phyloP scores from a whole-genome alignment of 2,888 invertebrate genomes.

The Galeopsomyia nigrocyanea region DNA sequence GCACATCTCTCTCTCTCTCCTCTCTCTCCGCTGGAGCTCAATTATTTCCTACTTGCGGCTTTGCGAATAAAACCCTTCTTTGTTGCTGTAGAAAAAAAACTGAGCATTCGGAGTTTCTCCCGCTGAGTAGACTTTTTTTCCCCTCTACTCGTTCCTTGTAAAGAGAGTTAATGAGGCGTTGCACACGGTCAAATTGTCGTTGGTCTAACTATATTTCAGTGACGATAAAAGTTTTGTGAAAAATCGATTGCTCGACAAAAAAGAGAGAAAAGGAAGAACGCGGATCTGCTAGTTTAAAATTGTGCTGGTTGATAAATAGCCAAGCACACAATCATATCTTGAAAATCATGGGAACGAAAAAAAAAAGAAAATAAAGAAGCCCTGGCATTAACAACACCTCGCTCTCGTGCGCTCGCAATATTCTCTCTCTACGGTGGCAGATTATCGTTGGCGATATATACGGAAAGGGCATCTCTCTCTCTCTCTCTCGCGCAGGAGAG shows the following conservation, averaged over 20 bases:
- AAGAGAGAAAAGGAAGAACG: background rate
- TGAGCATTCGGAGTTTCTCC: background rate
- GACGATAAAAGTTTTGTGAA: too few relatives aligned
- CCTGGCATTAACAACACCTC: constrained; percentile 42
- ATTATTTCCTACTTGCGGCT: constrained; percentile 38
- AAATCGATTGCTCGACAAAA: background rate
- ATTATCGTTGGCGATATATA: constrained; percentile 44
- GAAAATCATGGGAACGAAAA: constrained; percentile 30
- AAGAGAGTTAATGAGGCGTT: background rate
- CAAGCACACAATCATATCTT: constrained; percentile 39
- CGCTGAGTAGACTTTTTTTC: background rate
- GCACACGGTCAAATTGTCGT: too few relatives aligned
- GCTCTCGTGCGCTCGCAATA: constrained; percentile 20
- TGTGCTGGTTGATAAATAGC: constrained; percentile 42
- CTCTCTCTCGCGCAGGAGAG: background rate
- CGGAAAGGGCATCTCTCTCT: constrained; percentile 8
- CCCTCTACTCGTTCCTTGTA: background rate
- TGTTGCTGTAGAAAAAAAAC: constrained; percentile 12
- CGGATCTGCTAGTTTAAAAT: constrained; percentile 26
- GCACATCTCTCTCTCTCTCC: too few relatives aligned
- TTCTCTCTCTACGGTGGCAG: constrained; percentile 43
- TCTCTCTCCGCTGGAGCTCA: constrained; percentile 18
- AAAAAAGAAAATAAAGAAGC: constrained; percentile 17
- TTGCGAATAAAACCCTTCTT: constrained; percentile 7
- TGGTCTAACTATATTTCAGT: too few relatives aligned